Conservation (phyloP, 2,888 invertebrate genomes). For the Ethmia dodecea region DNA sequence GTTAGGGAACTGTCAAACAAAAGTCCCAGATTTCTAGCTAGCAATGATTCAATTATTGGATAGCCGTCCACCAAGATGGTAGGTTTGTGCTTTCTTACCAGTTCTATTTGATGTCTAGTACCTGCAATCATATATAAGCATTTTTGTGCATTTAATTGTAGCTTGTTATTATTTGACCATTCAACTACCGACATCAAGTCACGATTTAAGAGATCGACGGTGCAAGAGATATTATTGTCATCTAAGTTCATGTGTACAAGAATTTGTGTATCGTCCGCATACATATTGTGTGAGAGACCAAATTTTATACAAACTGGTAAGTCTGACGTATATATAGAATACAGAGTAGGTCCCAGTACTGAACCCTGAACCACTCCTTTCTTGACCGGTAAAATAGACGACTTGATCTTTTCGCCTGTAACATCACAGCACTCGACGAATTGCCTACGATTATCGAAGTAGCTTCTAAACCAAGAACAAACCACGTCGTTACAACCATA, state of each 20-base stretch:
- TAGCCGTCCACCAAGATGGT: neutral
- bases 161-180: conserved; percentile 2
- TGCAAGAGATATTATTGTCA: neutral
- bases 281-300: neutral
- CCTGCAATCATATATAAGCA: neutral
- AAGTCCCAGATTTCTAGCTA: neutral
- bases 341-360: conserved; percentile 1
- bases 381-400: neutral
- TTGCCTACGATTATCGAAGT: neutral
- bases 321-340: neutral
- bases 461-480: conserved; percentile 2
- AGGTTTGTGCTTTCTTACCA: neutral
- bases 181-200: neutral
- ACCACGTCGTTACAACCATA: neutral
- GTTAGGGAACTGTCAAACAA: neutral
- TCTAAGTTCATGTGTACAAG: neutral
- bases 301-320: neutral
- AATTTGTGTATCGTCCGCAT: conserved; percentile 1
- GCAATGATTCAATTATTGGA: neutral
- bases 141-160: conserved; percentile 2
- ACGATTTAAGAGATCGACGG: neutral
- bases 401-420: neutral
- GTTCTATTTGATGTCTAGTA: neutral
- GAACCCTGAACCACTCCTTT: conserved; percentile 4
- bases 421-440: conserved; percentile 1